phyloP scores from a whole-genome alignment of 2,888 invertebrate genomes.

The Xestia sexstrigata region DNA sequence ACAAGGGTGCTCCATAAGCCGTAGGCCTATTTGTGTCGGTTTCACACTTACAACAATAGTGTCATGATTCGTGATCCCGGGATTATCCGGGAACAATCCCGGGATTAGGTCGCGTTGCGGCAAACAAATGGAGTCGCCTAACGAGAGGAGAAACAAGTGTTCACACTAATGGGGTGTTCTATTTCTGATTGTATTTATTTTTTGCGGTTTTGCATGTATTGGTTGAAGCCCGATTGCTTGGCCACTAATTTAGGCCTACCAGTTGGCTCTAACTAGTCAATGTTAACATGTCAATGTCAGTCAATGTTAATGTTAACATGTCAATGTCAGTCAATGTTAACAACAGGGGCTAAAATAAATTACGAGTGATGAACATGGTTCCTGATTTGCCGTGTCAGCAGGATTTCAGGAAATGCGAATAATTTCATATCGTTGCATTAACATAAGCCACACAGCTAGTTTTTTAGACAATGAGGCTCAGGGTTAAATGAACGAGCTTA shows the following conservation, averaged over 20 bases:
- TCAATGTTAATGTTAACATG: not conserved
- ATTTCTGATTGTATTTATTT: constrained; percentile 79
- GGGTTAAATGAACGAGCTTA: too few relatives aligned
- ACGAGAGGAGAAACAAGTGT: constrained; percentile 85
- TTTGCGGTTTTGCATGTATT: constrained; percentile 59
- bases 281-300: not conserved
- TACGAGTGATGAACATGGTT: not conserved
- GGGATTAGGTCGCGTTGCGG: constrained; percentile 89
- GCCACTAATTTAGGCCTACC: not conserved
- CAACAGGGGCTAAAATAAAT: not conserved
- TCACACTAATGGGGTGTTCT: constrained; percentile 82
- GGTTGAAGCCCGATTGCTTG: not conserved
- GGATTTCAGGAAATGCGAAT: not conserved
- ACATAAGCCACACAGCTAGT: too few relatives aligned
- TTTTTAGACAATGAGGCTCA: too few relatives aligned
- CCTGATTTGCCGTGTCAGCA: not conserved
- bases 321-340: too few relatives aligned
- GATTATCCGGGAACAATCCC: constrained; percentile 87
- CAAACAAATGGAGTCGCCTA: constrained; percentile 87
- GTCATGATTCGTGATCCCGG: constrained; percentile 90
- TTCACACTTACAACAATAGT: constrained; percentile 91
- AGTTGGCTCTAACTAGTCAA: not conserved
- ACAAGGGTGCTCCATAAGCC: constrained; percentile 72
- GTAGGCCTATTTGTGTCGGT: constrained; percentile 90
- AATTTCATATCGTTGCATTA: too few relatives aligned